Evolutionary conservation across 2,113 vertebrate genomes (phyloP), one percentile per base, ranked within the genome.

Genomic region (Eulemur rufifrons): DNA sequence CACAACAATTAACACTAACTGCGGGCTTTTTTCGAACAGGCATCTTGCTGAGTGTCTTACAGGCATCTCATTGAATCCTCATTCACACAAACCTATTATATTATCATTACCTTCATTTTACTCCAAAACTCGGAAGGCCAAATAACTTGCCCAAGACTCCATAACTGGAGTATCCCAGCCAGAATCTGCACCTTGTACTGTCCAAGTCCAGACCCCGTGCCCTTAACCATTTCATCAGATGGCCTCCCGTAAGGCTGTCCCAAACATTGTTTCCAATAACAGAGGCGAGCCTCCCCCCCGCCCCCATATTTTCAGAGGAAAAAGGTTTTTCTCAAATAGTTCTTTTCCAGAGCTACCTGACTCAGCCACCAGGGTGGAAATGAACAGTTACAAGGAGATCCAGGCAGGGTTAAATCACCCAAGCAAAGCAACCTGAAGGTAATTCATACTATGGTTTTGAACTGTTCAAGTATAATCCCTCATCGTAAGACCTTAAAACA

Each of bases 211-310:
- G 61, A 52, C 15, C 21, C 10, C 34, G 15, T 27, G 13, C 34
- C 23, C 64, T 27, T n/a, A n/a, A 25, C 6, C 3, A 29, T 29
- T 45, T 45, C 71, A 76, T 18, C 73, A 76, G 73, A 76, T 10
- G 52, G 32, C 32, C 20, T 59, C 25, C 56, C 25, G 29, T 52
- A 3, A 52, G 45, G 34, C 63, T 34, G 37, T 27, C 21, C 34
- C 83, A 69, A 23, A 29, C 50, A 5, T 4, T 1, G n/a, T 25
- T 39, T 54, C 47, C 25, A 32, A 8, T 12, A 50, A 86, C 8
- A 23, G 25, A 39, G 10, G 25, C 5, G 1, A 3, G 11, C 21
- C 9, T 32, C 18, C 0, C 25, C 29, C 2, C 18, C 21, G 5
- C 45, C 18, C 0, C 25, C 14, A 37, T n/a, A 52, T 37, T 68